Base-by-base conservation (phyloP, 1,140 invertebrate genomes). In the Stegodyphus mimosarum region DNA sequence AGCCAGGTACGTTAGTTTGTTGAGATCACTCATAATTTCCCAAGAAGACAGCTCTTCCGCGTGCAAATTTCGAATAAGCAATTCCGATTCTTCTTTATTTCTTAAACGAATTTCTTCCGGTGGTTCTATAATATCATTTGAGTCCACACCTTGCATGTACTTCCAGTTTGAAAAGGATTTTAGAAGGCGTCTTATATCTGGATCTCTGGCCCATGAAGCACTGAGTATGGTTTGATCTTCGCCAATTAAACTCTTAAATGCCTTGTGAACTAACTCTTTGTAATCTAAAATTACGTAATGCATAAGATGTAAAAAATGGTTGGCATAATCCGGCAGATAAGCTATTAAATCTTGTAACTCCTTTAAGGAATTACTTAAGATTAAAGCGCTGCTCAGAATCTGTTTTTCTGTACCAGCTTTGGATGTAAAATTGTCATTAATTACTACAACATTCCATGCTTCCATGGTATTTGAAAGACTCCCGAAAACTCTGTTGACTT, bases 171-270 rank as follows among this genome's bases (percentile, higher is more conserved):
- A 95, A 50, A 96, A 91, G 11, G 95, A 87, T 93, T 95, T 95
- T 86, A 96, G 93, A 91, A 97, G 96, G 83, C 96, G 91, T 90
- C 94, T 96, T 77, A 99, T 98, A 90, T 99, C 97, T 87, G 97
- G 96, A 90, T 99, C 97, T 87, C 96, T 96, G 4, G 97, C 93
- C 97, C 97, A 98, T 49, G 94, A 94, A 7, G 96, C 95, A 88
- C 95, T 97, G 79, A 96, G 94, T 53, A 97, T 94, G 73, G 94
- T 91, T 87, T 94, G 94, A 88, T 96, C 95, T 89, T 96, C 94
- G 13, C 66, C 80, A 17, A 18, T 63, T 51, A 84, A 48, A 55
- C 15, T 69, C 18, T 76, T 84, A n/a, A 84, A 84, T 4, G 60
- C 64, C 18, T 76, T 76, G 3, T 84, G 81, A 3, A 75, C n/a